Evolutionary conservation across 2,888 invertebrate species (phyloP).

Genomic region (Polyploca ridens): DNA sequence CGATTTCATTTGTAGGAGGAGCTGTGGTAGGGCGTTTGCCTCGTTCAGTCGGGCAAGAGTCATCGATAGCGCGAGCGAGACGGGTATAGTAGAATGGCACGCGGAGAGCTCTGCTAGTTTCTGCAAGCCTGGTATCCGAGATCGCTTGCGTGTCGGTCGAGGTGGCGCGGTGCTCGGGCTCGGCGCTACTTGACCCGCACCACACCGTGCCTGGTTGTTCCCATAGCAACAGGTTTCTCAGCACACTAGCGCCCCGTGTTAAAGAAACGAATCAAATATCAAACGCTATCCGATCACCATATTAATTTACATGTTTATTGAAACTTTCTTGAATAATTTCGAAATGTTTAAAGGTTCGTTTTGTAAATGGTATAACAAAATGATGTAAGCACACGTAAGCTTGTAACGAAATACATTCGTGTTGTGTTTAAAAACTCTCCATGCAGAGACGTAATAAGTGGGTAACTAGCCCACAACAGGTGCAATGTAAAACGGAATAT

Average conservation of each 20-base stretch:
- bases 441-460: background rate
- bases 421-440: background rate
- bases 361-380: background rate
- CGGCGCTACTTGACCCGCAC: slow-evolving; percentile 38
- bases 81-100: slow-evolving; percentile 42
- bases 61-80: slow-evolving; percentile 64
- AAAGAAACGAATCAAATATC: slow-evolving; percentile 1
- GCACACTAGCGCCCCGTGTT: slow-evolving; percentile 13
- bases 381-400: background rate
- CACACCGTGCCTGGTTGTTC: slow-evolving; percentile 28
- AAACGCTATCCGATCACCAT: background rate
- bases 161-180: slow-evolving; percentile 78
- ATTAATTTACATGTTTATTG: background rate
- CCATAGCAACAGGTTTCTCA: slow-evolving; percentile 25
- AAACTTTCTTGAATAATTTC: slow-evolving; percentile 1
- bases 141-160: slow-evolving; percentile 82
- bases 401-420: background rate
- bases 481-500: background rate
- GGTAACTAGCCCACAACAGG: background rate
- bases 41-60: slow-evolving; percentile 55
- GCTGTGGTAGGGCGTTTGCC: slow-evolving; percentile 51
- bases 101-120: slow-evolving; percentile 37
- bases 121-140: slow-evolving; percentile 73
- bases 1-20: slow-evolving; percentile 36
- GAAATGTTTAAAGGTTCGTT: background rate